Base-by-base conservation (phyloP, 2,113 vertebrate species). In the Tonatia bakeri region DNA sequence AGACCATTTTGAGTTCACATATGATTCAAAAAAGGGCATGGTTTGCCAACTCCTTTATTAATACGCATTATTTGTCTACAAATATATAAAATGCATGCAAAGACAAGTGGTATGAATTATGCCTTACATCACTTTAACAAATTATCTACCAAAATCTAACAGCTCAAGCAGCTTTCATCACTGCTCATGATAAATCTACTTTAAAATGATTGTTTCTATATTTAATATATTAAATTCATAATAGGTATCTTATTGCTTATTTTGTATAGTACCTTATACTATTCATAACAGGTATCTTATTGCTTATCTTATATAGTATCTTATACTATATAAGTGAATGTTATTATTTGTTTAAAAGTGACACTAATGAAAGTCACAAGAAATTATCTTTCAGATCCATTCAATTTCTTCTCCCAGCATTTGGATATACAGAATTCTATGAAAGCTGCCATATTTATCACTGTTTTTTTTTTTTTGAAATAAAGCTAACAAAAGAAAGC, bases 191-290 rank as follows among this genome's bases (percentile, higher is more conserved):
- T 61, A 88, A 85, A 88, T 36, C 22, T 81, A 19, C 73, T 81
- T 54, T 4, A 54, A 88, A 83, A 90, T 77, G 4, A 59, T 65
- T 95, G 7, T 80, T n/a, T 88, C 67, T 81, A 70, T 87, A 87
- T 65, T 94, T 56, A 76, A 84, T 54, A 89, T 85, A 77, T 65
- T 97, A 65, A 83, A 91, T 79, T 90, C 33, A 47, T 54, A 80
- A 85, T 0, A 76, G 59, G 50, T 40, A 1, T 77, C 43, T 67
- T 89, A 69, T 7, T 82, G 1, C 69, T 87, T 90, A 72, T 26
- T 72, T 2, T 83, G 69, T n/a, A n/a, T n/a, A n/a, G n/a, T n/a
- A n/a, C n/a, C n/a, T n/a, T n/a, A n/a, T n/a, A n/a, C n/a, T n/a
- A 91, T 79, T 90, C 33, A 47, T 54, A 80, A 85, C 0, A 76